phyloP scores from a whole-genome alignment of 2,888 invertebrate species.

The Podotricha telesiphe region DNA sequence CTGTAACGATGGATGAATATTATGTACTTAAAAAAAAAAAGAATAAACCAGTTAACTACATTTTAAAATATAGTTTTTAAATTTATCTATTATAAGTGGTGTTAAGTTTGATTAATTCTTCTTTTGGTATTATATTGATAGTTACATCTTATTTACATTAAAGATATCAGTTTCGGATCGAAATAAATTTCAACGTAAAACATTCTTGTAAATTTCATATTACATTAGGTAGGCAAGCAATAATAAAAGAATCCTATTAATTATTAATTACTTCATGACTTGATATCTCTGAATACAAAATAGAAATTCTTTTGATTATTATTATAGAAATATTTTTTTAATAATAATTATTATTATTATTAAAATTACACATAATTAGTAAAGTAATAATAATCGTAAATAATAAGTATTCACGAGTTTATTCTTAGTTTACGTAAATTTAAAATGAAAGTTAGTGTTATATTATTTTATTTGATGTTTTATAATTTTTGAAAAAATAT shows the following conservation, averaged over 20 bases:
- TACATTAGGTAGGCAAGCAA: slow-evolving; percentile 1
- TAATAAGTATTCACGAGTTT: too few species aligned
- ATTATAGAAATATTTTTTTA: too few species aligned
- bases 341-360: too few species aligned
- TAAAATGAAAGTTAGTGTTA: too few species aligned
- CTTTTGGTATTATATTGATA: slow-evolving; percentile 30
- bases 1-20: slow-evolving; percentile 34
- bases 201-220: not conserved
- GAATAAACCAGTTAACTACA: not conserved
- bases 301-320: too few species aligned
- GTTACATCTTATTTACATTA: slow-evolving; percentile 36
- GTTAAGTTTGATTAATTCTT: slow-evolving; percentile 22
- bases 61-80: not conserved
- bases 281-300: too few species aligned
- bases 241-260: not conserved
- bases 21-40: not conserved
- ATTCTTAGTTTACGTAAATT: too few species aligned
- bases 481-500: too few species aligned
- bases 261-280: too few species aligned
- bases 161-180: slow-evolving; percentile 36
- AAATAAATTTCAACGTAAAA: slow-evolving; percentile 1
- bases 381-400: too few species aligned
- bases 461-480: too few species aligned
- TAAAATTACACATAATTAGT: too few species aligned
- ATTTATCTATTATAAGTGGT: slow-evolving; percentile 13